Evolutionary conservation across 1,140 invertebrate species (phyloP).

Genomic region (Phthorimaea operculella): DNA sequence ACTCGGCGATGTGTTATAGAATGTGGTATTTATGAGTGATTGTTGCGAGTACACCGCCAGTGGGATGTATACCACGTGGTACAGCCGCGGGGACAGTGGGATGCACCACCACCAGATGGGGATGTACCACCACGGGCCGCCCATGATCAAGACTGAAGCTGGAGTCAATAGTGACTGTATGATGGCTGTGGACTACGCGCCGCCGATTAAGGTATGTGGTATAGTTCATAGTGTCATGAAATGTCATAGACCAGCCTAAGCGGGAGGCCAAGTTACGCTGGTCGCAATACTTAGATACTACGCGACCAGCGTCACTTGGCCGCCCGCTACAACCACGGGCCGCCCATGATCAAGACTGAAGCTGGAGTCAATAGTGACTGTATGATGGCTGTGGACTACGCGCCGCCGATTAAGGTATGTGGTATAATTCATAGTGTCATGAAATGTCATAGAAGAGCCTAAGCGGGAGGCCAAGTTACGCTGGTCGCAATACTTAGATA

Average conservation of each 20-base stretch:
- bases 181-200: constrained; percentile 68
- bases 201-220: constrained; percentile 63
- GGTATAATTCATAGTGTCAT: too few relatives aligned
- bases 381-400: constrained; percentile 68
- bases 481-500: too few relatives aligned
- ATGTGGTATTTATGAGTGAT: constrained; percentile 59
- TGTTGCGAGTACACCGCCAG: constrained; percentile 42
- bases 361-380: constrained; percentile 65
- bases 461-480: too few relatives aligned
- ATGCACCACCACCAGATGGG: constrained; percentile 67
- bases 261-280: too few relatives aligned
- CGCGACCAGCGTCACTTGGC: too few relatives aligned
- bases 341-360: constrained; percentile 68
- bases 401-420: constrained; percentile 66
- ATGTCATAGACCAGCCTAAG: too few relatives aligned
- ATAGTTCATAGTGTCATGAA: too few relatives aligned
- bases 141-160: constrained; percentile 67
- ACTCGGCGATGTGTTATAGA: constrained; percentile 10
- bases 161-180: constrained; percentile 66
- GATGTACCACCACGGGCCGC: constrained; percentile 63
- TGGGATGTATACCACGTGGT: constrained; percentile 68
- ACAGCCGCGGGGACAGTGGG: constrained; percentile 61
- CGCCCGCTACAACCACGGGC: constrained; percentile 65
- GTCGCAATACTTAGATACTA: too few relatives aligned
- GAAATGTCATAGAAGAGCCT: too few relatives aligned